Conservation (phyloP, 2,797 vertebrate species). For the Psittacula derbiana region DNA sequence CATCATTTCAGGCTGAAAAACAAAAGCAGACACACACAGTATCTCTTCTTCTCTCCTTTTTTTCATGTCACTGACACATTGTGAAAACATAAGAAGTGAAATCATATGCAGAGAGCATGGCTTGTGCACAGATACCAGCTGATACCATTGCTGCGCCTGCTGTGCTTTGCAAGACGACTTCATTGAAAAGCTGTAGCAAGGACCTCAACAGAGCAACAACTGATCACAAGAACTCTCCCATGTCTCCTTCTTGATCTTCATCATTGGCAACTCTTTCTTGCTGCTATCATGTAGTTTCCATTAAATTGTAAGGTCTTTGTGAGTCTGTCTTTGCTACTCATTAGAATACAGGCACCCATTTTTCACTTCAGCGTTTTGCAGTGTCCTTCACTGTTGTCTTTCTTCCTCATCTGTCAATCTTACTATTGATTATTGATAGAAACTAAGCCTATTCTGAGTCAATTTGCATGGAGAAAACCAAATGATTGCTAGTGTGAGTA, state of each 20-base stretch:
- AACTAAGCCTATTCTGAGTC: neutral
- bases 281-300: neutral
- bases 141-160: neutral
- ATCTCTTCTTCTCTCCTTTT: neutral
- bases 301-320: neutral
- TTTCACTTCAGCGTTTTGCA: neutral
- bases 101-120: neutral
- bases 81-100: conserved; percentile 6
- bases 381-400: neutral
- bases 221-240: neutral
- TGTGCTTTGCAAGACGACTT: neutral
- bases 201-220: neutral
- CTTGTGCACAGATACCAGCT: neutral
- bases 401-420: neutral
- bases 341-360: neutral
- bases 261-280: neutral
- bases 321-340: neutral
- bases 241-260: neutral
- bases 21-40: neutral
- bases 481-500: neutral
- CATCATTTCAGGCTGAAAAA: neutral
- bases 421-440: neutral
- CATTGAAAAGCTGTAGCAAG: neutral
- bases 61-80: neutral
- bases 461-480: neutral